Conservation (phyloP, 2,113 vertebrate species). For the Podocnemis expansa region DNA sequence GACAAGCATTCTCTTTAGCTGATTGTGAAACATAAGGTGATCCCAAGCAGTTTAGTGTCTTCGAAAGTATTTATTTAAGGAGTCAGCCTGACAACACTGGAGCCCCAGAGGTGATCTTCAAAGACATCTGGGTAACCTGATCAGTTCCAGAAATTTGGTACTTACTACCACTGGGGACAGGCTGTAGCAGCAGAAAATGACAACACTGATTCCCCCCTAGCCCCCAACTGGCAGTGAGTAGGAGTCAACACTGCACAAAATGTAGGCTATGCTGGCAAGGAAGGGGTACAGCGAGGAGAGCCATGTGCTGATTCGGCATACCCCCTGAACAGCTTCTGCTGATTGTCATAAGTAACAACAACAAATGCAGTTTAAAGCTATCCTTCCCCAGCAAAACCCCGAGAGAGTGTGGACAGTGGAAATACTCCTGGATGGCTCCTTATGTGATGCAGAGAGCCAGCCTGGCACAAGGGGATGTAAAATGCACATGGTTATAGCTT, state of each 20-base stretch:
- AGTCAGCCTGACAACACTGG: fast-evolving
- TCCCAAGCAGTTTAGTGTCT: background rate
- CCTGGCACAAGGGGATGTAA: background rate
- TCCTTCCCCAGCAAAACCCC: background rate
- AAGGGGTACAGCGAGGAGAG: background rate
- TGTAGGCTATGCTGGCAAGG: background rate
- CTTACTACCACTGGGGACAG: no score
- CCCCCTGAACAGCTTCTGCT: background rate
- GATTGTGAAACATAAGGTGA: fast-evolving
- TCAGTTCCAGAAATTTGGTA: background rate
- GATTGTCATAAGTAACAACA: background rate
- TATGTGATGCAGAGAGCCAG: background rate
- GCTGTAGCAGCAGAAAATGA: background rate
- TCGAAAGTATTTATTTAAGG: background rate
- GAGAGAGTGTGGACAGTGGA: background rate
- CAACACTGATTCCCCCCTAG: no score
- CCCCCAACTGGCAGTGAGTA: background rate
- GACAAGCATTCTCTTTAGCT: background rate
- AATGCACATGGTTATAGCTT: background rate
- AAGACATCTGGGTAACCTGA: background rate
- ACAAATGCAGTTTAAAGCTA: background rate
- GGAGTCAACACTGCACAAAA: background rate
- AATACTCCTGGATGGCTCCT: background rate
- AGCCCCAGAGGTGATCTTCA: background rate
- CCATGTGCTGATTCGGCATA: background rate